Base-by-base conservation (phyloP, 2,113 vertebrate genomes). In the Dromaius novaehollandiae region DNA sequence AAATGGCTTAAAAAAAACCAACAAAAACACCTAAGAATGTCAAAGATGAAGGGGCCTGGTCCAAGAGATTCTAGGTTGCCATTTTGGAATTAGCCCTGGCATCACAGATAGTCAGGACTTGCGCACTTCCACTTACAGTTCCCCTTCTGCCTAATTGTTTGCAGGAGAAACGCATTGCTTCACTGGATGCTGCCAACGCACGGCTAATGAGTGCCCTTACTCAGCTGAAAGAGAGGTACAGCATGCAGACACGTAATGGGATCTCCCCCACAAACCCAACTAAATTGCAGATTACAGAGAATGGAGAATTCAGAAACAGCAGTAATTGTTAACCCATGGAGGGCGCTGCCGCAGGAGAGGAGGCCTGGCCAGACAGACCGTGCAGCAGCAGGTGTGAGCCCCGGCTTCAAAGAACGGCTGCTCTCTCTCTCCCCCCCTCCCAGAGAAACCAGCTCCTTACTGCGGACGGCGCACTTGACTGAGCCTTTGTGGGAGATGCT, bases 161-260 rank as follows among this genome's bases (percentile, higher is more conserved):
- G 61, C 98, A 99, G 99, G 99, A 99, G 98, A 99, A 99, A 97
- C 99, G 99, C 91, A 99, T 99, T 21, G 99, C 99, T 38, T 99
- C 99, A 2, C 80, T 99, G 98, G 99, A 99, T 2, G 99, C 99
- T 1, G 99, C 99, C 97, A 99, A 99, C 64, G 98, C 99, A 82
- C 99, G 99, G 86, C 98, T 99, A 93, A 99, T 99, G 99, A 99
- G 99, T 55, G 99, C 99, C 65, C 98, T 99, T 81, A 99, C 99
- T 6, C 99, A 99, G 98, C 99, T 99, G 95, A 99, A 99, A 99
- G 99, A 99, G 98, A 99, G 99, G 98, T 99, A 99, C 99, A 99
- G 99, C 99, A 99, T 99, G 98, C 99, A 99, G 98, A 99, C 98
- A 70, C 99, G 99, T 98, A 99, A 99, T 96, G 99, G 99, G 98